These are phyloP conservation scores for Helicoverpa armigera DNA, from an alignment of 1,140 invertebrate species.

Conservation along the genomic window DNA sequence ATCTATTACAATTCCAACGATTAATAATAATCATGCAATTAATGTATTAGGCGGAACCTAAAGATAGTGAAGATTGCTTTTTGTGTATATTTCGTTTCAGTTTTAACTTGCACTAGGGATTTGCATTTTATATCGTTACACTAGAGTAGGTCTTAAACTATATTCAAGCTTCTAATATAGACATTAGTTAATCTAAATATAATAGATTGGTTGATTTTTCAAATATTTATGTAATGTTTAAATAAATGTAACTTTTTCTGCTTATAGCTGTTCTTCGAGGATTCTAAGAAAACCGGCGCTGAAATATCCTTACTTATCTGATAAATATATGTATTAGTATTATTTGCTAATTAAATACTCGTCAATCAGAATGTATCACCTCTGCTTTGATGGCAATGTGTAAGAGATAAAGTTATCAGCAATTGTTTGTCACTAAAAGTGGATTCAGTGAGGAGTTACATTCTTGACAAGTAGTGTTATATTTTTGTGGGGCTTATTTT, in stretches of 20 bases:
- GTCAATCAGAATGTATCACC: constrained; percentile 3
- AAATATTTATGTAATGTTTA: constrained; percentile 36
- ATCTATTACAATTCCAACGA: constrained; percentile 8
- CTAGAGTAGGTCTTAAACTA: no score
- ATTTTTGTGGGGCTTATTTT: constrained; percentile 48
- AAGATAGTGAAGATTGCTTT: no score
- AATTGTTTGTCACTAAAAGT: not conserved
- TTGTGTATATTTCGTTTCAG: no score
- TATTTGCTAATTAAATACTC: constrained; percentile 18
- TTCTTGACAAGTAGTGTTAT: constrained; percentile 4
- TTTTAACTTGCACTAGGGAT: no score
- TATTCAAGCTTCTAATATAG: no score
- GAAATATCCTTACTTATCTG: not conserved
- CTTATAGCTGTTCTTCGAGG: constrained; percentile 60
- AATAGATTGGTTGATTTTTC: not conserved
- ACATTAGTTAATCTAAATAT: not conserved
- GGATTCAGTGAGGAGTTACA: not conserved
- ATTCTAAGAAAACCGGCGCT: constrained; percentile 53
- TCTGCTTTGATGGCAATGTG: not conserved
- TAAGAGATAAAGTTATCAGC: not conserved
- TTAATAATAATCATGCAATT: not conserved
- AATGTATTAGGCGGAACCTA: not conserved
- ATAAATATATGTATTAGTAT: constrained; percentile 7
- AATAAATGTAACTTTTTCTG: constrained; percentile 53
- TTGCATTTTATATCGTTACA: no score